Evolutionary conservation across 30 jellyfish, hydroid and myxozoan species (phyloP).

Genomic region (Sanderia malayensis): DNA sequence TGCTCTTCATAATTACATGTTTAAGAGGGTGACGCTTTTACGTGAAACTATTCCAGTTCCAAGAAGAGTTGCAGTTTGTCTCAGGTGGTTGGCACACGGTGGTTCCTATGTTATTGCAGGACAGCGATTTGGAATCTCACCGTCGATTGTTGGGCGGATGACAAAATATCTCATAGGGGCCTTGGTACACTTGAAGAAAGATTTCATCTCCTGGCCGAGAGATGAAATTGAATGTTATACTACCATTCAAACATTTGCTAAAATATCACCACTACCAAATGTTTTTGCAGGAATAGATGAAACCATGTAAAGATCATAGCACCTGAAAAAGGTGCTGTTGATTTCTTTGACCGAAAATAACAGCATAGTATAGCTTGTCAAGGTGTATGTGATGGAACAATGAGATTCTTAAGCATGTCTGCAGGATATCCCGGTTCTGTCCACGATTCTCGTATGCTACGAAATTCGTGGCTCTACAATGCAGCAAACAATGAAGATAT

Average conservation of each 20-base stretch:
- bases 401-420: constrained; percentile 27
- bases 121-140: background rate
- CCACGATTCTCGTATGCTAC: constrained; percentile 4
- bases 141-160: background rate
- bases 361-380: constrained; percentile 29
- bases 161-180: background rate
- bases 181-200: background rate
- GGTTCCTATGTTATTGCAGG: background rate
- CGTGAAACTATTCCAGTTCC: background rate
- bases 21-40: background rate
- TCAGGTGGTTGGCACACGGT: background rate
- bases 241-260: background rate
- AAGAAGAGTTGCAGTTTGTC: background rate
- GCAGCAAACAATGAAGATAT: constrained; percentile 10
- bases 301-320: constrained; percentile 17
- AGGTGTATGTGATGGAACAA: constrained; percentile 26
- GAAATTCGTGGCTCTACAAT: constrained; percentile 21
- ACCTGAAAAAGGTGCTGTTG: constrained; percentile 13
- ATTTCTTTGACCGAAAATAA: constrained; percentile 20
- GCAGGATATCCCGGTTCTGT: background rate
- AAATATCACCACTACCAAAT: constrained; percentile 17
- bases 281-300: constrained; percentile 30
- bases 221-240: background rate
- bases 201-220: background rate
- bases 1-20: background rate